A percentile compares a stretch with the other conserved stretches of the same genome.
Evolutionary conservation across 2,113 vertebrate species (phyloP).

Genomic region (Guaruba guarouba): DNA sequence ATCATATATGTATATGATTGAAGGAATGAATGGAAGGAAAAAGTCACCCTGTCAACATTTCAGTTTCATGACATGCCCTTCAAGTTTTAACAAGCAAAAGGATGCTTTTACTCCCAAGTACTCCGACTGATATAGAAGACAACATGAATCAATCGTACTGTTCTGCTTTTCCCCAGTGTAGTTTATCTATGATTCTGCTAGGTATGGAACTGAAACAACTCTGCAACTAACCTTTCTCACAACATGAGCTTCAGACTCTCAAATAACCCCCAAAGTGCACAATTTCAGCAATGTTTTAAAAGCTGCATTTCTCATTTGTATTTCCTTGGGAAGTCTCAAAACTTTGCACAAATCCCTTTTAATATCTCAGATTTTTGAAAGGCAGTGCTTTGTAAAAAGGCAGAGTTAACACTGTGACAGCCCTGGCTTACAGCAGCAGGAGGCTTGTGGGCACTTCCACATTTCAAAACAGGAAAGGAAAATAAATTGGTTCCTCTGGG

Average conservation of each 20-base stretch:
- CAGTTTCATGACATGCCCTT: not conserved
- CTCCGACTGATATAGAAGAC: not conserved
- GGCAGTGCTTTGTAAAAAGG: conserved; percentile 10
- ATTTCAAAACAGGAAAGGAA: conserved; percentile 66
- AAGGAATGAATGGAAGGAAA: conserved; percentile 9
- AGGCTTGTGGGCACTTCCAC: conserved; percentile 31
- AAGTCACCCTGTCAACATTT: conserved; percentile 21
- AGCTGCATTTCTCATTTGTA: conserved; percentile 35
- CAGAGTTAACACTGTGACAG: conserved; percentile 48
- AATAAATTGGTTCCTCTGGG: conserved; percentile 71
- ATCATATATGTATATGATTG: not conserved
- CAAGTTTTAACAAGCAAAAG: conserved; percentile 11
- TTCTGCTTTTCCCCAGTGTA: not conserved
- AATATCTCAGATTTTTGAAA: conserved; percentile 30
- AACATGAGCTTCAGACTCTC: not conserved
- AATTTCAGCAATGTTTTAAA: not conserved
- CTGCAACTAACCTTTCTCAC: conserved; percentile 27
- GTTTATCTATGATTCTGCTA: conserved; percentile 1
- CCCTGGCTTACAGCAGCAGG: conserved; percentile 32
- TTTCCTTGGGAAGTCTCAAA: conserved; percentile 40
- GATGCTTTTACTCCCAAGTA: conserved; percentile 40
- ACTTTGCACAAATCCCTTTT: not conserved
- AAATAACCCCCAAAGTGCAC: not conserved
- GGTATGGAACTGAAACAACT: conserved; percentile 14
- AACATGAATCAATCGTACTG: conserved; percentile 40